Evolutionary conservation across 2,113 vertebrate genomes (phyloP).

Genomic region (Pseudorhombus dupliciocellatus): DNA sequence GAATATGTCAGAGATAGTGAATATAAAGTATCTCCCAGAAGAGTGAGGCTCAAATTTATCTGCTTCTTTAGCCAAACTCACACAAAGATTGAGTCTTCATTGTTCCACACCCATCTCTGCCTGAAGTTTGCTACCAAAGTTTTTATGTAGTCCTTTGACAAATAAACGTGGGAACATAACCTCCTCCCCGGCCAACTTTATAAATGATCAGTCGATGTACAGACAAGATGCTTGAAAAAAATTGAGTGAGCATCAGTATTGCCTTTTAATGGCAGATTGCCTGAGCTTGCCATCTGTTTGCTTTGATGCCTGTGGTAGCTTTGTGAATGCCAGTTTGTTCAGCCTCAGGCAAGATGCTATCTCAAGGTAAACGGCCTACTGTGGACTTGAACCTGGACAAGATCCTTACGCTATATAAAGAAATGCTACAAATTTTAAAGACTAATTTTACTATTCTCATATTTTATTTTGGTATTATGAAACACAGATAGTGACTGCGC

Average conservation of each 20-base stretch:
- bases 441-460: background rate
- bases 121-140: background rate
- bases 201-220: conserved; percentile 28
- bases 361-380: conserved; percentile 42
- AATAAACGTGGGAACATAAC: background rate
- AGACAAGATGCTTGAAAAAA: conserved; percentile 26
- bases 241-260: conserved; percentile 32
- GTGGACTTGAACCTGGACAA: background rate
- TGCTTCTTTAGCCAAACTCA: background rate
- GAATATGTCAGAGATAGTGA: too few species aligned
- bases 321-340: conserved; percentile 35
- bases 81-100: background rate
- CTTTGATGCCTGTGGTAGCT: conserved; percentile 41
- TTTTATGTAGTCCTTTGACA: background rate
- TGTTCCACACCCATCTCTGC: background rate
- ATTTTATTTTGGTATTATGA: too few species aligned
- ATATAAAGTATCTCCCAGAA: background rate
- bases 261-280: conserved; percentile 46
- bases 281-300: conserved; percentile 59
- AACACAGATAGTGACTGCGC: too few species aligned
- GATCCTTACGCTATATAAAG: background rate
- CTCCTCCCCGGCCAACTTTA: background rate
- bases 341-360: conserved; percentile 41
- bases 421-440: background rate
- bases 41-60: background rate